A percentile compares a stretch with the other conserved stretches of the same genome.
phyloP scores from a whole-genome alignment of 2,888 invertebrate genomes.

The Amphipoea oculea region DNA sequence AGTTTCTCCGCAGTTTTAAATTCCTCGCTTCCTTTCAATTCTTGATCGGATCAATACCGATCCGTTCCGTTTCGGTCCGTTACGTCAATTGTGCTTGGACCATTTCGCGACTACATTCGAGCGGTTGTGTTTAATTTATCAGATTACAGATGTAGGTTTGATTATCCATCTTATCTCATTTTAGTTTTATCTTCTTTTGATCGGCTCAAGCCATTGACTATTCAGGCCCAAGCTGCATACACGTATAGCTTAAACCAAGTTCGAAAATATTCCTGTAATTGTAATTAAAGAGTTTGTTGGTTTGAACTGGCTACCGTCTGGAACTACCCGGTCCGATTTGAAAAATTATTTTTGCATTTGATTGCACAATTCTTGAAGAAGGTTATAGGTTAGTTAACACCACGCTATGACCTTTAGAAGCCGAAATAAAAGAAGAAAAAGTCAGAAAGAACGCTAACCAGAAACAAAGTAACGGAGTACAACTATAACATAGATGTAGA shows the following conservation, averaged over 20 bases:
- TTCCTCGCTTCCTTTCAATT: constrained; percentile 36
- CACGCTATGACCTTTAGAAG: no score
- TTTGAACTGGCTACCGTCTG: no score
- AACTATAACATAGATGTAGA: no score
- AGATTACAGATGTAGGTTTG: constrained; percentile 7
- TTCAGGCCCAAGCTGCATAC: not conserved
- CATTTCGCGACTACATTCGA: not conserved
- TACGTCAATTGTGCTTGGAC: constrained; percentile 27
- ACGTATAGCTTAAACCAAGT: not conserved
- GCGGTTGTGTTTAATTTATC: constrained; percentile 19
- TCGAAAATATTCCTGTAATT: not conserved
- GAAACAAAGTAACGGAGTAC: not conserved
- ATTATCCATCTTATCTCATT: not conserved
- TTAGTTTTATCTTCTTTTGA: not conserved
- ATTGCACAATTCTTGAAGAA: no score
- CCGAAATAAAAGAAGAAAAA: not conserved
- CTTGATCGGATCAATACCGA: constrained; percentile 39
- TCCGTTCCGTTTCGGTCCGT: constrained; percentile 8
- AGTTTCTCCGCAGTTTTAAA: constrained; percentile 46
- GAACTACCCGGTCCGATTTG: no score
- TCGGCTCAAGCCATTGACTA: not conserved
- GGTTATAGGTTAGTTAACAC: no score
- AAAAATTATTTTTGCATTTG: no score
- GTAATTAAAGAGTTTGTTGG: no score
- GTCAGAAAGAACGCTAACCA: not conserved